phyloP scores from a whole-genome alignment of 2,888 invertebrate genomes.

The Punctoribates punctum region DNA sequence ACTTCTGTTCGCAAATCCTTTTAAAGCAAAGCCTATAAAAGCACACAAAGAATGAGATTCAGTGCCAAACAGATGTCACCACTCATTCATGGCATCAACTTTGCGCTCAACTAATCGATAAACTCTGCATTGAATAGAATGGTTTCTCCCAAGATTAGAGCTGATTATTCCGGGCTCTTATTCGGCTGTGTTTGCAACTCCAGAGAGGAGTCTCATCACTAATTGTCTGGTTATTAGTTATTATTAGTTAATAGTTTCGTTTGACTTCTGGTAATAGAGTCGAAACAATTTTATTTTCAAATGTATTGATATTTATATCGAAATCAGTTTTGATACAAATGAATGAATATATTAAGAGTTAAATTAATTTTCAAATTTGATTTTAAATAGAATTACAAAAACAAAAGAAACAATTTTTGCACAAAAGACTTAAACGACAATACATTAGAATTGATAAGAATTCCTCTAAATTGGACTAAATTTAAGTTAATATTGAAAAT shows the following conservation, averaged over 20 bases:
- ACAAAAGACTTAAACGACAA: not conserved
- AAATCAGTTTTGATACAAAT: constrained; percentile 6
- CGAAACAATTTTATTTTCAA: not conserved
- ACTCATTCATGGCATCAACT: not conserved
- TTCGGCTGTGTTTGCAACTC: no score
- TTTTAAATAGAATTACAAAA: not conserved
- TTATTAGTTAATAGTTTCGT: no score
- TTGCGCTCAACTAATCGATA: constrained; percentile 9
- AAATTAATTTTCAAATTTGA: not conserved
- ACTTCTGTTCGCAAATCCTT: not conserved
- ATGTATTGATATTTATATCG: not conserved
- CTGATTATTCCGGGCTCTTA: no score
- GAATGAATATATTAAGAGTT: not conserved
- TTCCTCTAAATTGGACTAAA: not conserved
- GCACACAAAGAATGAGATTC: not conserved
- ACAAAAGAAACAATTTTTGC: constrained; percentile 5
- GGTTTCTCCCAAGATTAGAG: no score
- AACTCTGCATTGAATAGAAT: not conserved
- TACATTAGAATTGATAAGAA: not conserved
- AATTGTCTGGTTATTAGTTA: no score
- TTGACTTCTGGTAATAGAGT: no score
- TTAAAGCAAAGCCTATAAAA: constrained; percentile 21
- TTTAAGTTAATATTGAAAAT: not conserved
- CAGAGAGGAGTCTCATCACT: no score
- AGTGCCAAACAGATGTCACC: not conserved